phyloP scores from a whole-genome alignment of 2,113 vertebrate genomes.

The Scomber colias region DNA sequence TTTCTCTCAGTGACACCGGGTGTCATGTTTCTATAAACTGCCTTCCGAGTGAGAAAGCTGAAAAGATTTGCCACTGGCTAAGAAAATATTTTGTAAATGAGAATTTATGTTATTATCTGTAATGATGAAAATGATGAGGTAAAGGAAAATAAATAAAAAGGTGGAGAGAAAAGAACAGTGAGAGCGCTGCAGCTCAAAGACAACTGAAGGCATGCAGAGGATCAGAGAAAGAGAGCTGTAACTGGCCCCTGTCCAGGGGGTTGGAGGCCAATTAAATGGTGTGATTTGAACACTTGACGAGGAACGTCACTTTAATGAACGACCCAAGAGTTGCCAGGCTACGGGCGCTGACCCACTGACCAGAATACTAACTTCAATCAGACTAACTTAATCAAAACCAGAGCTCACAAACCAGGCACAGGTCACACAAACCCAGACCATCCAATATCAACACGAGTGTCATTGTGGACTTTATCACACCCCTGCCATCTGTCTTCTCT shows the following conservation, averaged over 20 bases:
- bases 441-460: slow-evolving; percentile 3
- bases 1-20: slow-evolving; percentile 15
- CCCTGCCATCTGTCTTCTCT: slow-evolving; percentile 12
- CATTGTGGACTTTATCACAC: slow-evolving; percentile 1
- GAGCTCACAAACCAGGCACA: slow-evolving; percentile 31
- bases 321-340: slow-evolving; percentile 49
- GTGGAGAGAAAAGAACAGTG: background rate
- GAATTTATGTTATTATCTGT: background rate
- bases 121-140: slow-evolving; percentile 2
- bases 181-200: slow-evolving; percentile 9
- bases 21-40: slow-evolving; percentile 36
- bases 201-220: slow-evolving; percentile 11
- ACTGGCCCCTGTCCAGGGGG: slow-evolving; percentile 64
- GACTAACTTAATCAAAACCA: slow-evolving; percentile 52
- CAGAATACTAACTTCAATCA: slow-evolving; percentile 57
- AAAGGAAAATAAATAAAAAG: background rate
- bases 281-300: slow-evolving; percentile 68
- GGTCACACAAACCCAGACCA: slow-evolving; percentile 20
- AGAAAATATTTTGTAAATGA: slow-evolving; percentile 18
- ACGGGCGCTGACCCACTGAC: slow-evolving; percentile 69
- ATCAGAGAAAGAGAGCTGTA: slow-evolving; percentile 32
- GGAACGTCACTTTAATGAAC: slow-evolving; percentile 66
- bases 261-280: slow-evolving; percentile 69
- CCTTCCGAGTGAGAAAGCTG: background rate
- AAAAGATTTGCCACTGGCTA: slow-evolving; percentile 5